Evolutionary conservation across 2,797 vertebrate species (phyloP).

Genomic region (Picus viridis): DNA sequence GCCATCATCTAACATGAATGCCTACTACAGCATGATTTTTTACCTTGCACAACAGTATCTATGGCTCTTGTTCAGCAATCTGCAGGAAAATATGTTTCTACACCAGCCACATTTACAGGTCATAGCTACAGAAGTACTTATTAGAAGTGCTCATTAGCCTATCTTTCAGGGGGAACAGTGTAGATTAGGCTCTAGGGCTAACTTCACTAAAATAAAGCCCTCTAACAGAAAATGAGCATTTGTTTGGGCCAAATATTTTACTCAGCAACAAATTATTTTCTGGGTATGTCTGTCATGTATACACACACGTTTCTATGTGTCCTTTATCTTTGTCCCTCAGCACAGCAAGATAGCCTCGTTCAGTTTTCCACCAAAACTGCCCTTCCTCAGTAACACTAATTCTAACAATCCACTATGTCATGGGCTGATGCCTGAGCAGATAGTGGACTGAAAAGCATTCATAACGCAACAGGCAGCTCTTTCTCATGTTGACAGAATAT

Average conservation of each 20-base stretch:
- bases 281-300: not conserved
- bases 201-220: not conserved
- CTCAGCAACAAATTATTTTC: not conserved
- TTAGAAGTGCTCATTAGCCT: not conserved
- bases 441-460: not conserved
- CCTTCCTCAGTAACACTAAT: not conserved
- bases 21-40: not conserved
- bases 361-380: not conserved
- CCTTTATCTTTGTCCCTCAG: not conserved
- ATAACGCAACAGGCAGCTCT: not conserved
- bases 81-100: not conserved
- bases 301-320: not conserved
- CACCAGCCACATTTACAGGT: not conserved
- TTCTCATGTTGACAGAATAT: not conserved
- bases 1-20: not conserved
- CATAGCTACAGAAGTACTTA: not conserved
- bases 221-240: not conserved
- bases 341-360: not conserved
- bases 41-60: not conserved
- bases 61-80: not conserved
- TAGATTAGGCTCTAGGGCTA: not conserved
- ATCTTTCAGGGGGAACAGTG: accelerated
- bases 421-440: not conserved
- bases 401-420: not conserved
- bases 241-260: not conserved